Base-by-base conservation (phyloP, 2,888 invertebrate genomes). In the Stenotaenia linearis region DNA sequence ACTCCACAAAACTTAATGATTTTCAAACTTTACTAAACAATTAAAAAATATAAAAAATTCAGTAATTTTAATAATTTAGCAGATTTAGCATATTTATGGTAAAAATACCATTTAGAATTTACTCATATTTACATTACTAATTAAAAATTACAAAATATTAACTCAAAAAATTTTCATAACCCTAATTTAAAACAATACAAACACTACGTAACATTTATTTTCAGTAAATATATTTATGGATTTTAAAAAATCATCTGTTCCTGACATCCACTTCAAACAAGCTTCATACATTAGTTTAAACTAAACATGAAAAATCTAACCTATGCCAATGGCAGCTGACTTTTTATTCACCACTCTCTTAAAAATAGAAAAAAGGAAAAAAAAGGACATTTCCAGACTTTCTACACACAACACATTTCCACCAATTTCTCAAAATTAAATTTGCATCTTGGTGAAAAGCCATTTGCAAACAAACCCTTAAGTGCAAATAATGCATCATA, bases 271-370 rank as follows among this genome's bases (percentile, higher is more conserved):
- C 69, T 69, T 25, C 69, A 69, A 69, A 69, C 69, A 69, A 69
- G 69, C 69, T 69, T 69, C 69, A 69, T 69, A n/a, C 69, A 69
- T 69, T 69, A 69, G 69, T 69, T 23, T 28, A 69, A 69, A 25
- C 12, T 69, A 69, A 69, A 69, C 69, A 69, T 69, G 23, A 69
- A 28, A 25, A 69, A 69, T 28, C n/a, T 28, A 69, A 69, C 25
- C 69, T n/a, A 69, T 69, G 69, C 69, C 69, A 69, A 25, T 28
- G 69, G 28, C 69, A 69, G 69, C 69, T 69, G 69, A 69, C 69
- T 69, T 69, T 69, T 69, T 61, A 25, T 45, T 50, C n/a, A n/a
- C n/a, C n/a, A 50, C 18, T 50, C 50, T 6, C 18, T n/a, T 2
- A 3, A 18, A 50, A 18, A 7, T 18, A 18, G 18, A 21, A 50